Conservation (phyloP, 1,140 invertebrate species). For the Gonioctena quinquepunctata region DNA sequence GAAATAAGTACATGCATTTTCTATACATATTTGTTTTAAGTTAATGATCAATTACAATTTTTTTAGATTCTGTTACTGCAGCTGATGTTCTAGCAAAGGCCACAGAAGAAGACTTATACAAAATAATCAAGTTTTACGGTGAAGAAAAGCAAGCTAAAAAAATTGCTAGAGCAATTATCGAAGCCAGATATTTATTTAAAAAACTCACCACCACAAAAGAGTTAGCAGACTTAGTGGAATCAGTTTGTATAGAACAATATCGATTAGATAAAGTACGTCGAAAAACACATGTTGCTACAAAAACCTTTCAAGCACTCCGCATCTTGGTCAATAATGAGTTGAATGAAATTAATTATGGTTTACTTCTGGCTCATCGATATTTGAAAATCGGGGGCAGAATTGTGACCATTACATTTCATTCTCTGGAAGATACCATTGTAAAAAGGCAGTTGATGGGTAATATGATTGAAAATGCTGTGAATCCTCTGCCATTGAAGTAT, state of each 20-base stretch:
- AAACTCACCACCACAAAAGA: conserved; percentile 82
- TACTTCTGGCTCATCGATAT: conserved; percentile 77
- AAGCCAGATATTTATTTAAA: conserved; percentile 82
- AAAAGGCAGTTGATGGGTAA: conserved; percentile 87
- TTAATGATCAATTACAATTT: too few relatives aligned
- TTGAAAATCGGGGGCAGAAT: conserved; percentile 78
- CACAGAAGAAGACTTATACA: conserved; percentile 76
- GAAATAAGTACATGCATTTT: too few relatives aligned
- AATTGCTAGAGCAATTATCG: conserved; percentile 86
- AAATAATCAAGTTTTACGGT: conserved; percentile 88
- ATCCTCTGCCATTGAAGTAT: conserved; percentile 70
- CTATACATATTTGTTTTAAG: too few relatives aligned
- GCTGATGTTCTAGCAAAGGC: conserved; percentile 82
- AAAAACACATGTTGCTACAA: conserved; percentile 82
- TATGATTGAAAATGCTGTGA: conserved; percentile 68
- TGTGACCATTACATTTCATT: conserved; percentile 88
- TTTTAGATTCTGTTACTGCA: conserved; percentile 71
- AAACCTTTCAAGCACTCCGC: conserved; percentile 91
- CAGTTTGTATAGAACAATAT: conserved; percentile 62
- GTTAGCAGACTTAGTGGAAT: conserved; percentile 77
- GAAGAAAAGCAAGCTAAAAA: conserved; percentile 86
- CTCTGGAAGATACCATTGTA: conserved; percentile 92
- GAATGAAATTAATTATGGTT: conserved; percentile 92
- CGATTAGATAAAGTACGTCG: conserved; percentile 74
- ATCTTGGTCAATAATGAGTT: conserved; percentile 98